Evolutionary conservation across 2,797 vertebrate species (phyloP).

Genomic region (Chrysocyon brachyurus): DNA sequence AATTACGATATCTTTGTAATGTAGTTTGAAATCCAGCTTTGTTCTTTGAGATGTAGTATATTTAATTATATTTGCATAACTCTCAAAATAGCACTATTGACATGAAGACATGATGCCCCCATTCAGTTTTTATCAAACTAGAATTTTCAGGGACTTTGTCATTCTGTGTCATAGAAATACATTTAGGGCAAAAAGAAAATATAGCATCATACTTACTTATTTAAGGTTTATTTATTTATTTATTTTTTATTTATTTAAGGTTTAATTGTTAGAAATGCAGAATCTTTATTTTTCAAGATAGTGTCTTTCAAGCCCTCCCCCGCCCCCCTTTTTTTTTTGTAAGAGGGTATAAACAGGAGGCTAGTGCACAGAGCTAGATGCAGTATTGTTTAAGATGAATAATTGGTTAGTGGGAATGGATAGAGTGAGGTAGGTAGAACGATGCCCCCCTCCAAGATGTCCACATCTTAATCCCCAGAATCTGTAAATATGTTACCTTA

Average conservation of each 20-base stretch:
- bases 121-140: neutral
- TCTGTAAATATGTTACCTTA: neutral
- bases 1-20: neutral
- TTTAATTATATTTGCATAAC: conserved; percentile 48
- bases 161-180: neutral
- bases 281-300: neutral
- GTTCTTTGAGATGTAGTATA: neutral
- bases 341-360: neutral
- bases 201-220: neutral
- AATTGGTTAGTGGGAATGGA: neutral
- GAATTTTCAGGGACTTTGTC: neutral
- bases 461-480: neutral
- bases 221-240: neutral
- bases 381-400: neutral
- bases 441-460: neutral
- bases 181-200: neutral
- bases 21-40: neutral
- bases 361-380: neutral
- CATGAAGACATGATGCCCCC: neutral
- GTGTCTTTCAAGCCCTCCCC: neutral
- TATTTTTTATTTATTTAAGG: neutral
- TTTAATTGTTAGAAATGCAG: neutral
- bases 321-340: neutral
- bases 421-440: neutral
- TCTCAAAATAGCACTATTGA: neutral